Evolutionary conservation across 2,113 vertebrate species (phyloP).

Genomic region (Clarias magur): DNA sequence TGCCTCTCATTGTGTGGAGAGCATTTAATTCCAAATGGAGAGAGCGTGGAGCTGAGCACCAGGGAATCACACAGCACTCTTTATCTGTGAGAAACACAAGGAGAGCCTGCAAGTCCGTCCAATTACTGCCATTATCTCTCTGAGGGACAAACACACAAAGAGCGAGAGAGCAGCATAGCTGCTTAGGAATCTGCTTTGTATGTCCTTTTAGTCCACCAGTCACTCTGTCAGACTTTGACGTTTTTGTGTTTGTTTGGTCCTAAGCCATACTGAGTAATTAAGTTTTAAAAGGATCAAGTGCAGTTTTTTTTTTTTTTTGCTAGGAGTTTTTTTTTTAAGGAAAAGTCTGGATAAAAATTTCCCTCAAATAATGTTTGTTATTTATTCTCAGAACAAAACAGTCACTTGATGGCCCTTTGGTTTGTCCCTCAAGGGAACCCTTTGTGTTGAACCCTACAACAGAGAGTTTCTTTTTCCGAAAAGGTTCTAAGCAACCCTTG

Average conservation of each 20-base stretch:
- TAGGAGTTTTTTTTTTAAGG: neutral
- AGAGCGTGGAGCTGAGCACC: conserved; percentile 52
- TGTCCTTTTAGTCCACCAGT: conserved; percentile 37
- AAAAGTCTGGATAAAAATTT: conserved; percentile 1
- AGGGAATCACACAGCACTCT: conserved; percentile 68
- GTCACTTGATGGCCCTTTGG: neutral
- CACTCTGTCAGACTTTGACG: conserved; percentile 21
- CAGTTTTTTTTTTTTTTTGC: neutral
- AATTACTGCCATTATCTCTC: conserved; percentile 77
- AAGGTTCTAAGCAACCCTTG: neutral
- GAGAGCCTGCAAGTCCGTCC: conserved; percentile 75
- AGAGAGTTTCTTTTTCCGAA: neutral
- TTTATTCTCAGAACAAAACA: neutral
- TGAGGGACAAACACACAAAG: conserved; percentile 68
- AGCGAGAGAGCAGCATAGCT: neutral
- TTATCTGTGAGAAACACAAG: conserved; percentile 78
- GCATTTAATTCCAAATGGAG: conserved; percentile 76
- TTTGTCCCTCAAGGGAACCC: neutral
- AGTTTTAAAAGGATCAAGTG: neutral
- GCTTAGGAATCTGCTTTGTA: conserved; percentile 33
- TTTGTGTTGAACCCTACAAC: neutral
- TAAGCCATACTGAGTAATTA: conserved; percentile 1
- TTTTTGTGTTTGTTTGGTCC: neutral
- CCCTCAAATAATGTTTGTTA: neutral
- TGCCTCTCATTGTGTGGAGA: conserved; percentile 73